Conservation (phyloP, 2,888 invertebrate species). For the Heliconius aoede region DNA sequence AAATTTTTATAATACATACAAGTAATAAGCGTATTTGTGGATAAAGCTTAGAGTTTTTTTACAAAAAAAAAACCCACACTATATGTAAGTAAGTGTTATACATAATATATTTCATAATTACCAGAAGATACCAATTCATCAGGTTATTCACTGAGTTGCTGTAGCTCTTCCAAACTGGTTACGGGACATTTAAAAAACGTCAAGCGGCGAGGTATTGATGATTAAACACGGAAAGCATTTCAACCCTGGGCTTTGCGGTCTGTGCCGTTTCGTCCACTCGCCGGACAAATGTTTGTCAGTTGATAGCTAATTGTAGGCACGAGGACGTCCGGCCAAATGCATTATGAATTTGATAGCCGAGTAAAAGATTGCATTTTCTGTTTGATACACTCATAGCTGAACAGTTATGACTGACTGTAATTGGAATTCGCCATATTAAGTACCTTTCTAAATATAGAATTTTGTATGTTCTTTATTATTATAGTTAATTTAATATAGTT, state of each 20-base stretch:
- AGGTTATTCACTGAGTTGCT: constrained; percentile 4
- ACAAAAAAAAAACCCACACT: no score
- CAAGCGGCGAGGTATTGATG: constrained; percentile 44
- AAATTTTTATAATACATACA: no score
- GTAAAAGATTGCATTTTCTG: background rate
- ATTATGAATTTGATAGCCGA: constrained; percentile 15
- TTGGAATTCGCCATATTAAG: background rate
- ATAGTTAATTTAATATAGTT: no score
- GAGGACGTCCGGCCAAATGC: constrained; percentile 30
- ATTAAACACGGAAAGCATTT: constrained; percentile 75
- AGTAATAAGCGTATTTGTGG: no score
- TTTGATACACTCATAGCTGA: background rate
- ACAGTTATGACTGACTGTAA: background rate
- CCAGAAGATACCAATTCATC: background rate
- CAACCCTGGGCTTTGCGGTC: constrained; percentile 69
- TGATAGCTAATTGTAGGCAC: constrained; percentile 44
- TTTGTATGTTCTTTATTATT: background rate
- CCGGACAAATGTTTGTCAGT: constrained; percentile 39
- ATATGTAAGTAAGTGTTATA: background rate
- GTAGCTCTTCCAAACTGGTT: constrained; percentile 9
- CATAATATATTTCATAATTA: background rate
- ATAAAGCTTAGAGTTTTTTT: no score
- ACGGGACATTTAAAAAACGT: constrained; percentile 25
- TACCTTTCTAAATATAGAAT: background rate
- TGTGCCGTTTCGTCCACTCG: constrained; percentile 28